phyloP scores from a whole-genome alignment of 2,888 invertebrate genomes.

The Tiliacea citrago region DNA sequence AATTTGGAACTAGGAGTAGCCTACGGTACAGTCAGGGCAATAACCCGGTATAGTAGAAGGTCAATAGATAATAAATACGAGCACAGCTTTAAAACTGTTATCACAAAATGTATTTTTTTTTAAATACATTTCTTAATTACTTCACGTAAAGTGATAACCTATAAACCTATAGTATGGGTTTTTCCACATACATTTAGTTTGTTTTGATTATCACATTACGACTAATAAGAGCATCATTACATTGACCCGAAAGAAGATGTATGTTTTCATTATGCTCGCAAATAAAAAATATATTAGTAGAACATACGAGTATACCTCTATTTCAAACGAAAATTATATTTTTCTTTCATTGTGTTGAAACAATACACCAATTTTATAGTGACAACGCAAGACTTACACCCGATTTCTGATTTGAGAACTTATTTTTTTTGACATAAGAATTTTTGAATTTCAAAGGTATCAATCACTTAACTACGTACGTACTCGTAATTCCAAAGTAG shows the following conservation, averaged over 20 bases:
- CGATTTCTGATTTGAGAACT: neutral
- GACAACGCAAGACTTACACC: neutral
- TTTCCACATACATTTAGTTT: neutral
- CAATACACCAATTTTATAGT: neutral
- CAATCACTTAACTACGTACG: neutral
- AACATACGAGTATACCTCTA: too few relatives aligned
- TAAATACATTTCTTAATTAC: neutral
- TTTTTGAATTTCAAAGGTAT: neutral
- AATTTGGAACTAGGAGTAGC: neutral
- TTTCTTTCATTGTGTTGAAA: neutral
- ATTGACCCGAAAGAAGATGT: neutral
- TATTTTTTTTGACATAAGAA: neutral
- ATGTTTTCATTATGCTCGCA: neutral
- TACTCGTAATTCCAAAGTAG: neutral
- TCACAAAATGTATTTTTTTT: neutral
- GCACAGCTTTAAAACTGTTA: neutral
- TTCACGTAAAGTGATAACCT: slow-evolving; percentile 4
- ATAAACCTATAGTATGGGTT: neutral
- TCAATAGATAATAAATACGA: neutral
- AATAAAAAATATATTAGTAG: too few relatives aligned
- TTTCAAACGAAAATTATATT: neutral
- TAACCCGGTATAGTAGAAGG: neutral
- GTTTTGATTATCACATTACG: neutral
- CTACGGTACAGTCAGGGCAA: neutral
- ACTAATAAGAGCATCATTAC: neutral